These are phyloP conservation scores for Drosophila mimica DNA, from an alignment of 2,888 invertebrate species.

Conservation along the genomic window DNA sequence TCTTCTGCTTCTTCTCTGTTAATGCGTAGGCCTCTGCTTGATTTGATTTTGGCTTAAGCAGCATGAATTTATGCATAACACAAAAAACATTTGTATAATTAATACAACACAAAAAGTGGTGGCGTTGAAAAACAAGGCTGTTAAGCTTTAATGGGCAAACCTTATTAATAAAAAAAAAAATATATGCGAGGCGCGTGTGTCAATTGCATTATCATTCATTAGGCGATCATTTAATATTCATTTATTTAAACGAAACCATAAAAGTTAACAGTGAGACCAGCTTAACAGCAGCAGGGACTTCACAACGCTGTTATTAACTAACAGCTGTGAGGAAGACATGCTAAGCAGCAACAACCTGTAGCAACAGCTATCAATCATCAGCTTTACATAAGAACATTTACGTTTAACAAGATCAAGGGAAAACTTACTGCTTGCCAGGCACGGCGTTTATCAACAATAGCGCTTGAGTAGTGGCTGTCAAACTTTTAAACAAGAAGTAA, in stretches of 20 bases:
- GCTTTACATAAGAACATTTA: not conserved
- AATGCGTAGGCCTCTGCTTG: constrained; percentile 56
- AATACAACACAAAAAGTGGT: constrained; percentile 23
- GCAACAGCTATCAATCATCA: not conserved
- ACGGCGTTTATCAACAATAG: not conserved
- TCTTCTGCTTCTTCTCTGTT: constrained; percentile 2
- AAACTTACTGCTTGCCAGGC: not conserved
- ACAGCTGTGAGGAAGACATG: not conserved
- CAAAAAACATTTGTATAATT: constrained; percentile 7
- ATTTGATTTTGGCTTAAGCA: constrained; percentile 34
- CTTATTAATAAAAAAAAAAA: not conserved
- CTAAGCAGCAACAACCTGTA: not conserved
- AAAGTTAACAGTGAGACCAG: not conserved
- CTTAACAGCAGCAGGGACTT: constrained; percentile 1
- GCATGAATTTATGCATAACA: constrained; percentile 60
- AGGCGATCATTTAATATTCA: constrained; percentile 4
- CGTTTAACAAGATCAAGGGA: not conserved
- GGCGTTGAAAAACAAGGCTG: constrained; percentile 47
- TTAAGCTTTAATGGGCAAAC: constrained; percentile 34
- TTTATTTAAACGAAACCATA: constrained; percentile 11
- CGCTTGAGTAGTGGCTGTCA: constrained; percentile 4
- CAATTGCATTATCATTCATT: constrained; percentile 16
- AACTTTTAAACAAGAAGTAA: not conserved
- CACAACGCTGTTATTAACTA: constrained; percentile 14
- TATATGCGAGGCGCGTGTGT: constrained; percentile 36